Evolutionary conservation across 1,140 invertebrate genomes (phyloP).

Genomic region (Camponotus floridanus): DNA sequence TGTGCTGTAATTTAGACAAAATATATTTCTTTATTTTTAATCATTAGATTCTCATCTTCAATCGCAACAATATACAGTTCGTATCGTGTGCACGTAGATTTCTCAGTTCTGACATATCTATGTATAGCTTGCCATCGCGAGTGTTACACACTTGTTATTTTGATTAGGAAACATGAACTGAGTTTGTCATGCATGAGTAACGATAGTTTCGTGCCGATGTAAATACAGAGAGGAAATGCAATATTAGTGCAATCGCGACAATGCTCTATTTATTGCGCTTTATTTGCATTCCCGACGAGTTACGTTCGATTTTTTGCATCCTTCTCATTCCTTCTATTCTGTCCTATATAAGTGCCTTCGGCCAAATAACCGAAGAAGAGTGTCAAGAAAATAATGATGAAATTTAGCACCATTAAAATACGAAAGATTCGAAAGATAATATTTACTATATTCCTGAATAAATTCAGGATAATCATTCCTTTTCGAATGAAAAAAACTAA

Average conservation of each 20-base stretch:
- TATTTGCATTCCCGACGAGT: conserved; percentile 74
- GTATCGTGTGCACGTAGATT: no score
- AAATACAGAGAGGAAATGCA: background rate
- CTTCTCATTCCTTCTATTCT: conserved; percentile 21
- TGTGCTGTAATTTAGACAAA: no score
- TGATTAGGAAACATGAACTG: conserved; percentile 21
- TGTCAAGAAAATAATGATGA: conserved; percentile 3
- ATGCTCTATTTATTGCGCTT: conserved; percentile 72
- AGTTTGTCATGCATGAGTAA: conserved; percentile 52
- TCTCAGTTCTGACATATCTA: background rate
- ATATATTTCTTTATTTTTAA: background rate
- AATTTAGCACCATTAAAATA: background rate
- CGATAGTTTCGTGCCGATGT: conserved; percentile 37
- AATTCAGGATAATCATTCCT: no score
- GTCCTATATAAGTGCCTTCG: background rate
- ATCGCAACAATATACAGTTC: background rate
- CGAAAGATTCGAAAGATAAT: conserved; percentile 10
- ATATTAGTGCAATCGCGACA: conserved; percentile 62
- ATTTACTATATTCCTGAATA: conserved; percentile 32
- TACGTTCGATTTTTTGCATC: conserved; percentile 71
- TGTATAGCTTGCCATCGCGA: conserved; percentile 13
- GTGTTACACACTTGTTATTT: conserved; percentile 48
- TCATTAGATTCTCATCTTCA: conserved; percentile 23
- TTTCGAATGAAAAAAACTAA: background rate
- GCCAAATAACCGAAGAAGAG: background rate